phyloP scores from a whole-genome alignment of 1,140 invertebrate genomes.

The Heliconius congener region DNA sequence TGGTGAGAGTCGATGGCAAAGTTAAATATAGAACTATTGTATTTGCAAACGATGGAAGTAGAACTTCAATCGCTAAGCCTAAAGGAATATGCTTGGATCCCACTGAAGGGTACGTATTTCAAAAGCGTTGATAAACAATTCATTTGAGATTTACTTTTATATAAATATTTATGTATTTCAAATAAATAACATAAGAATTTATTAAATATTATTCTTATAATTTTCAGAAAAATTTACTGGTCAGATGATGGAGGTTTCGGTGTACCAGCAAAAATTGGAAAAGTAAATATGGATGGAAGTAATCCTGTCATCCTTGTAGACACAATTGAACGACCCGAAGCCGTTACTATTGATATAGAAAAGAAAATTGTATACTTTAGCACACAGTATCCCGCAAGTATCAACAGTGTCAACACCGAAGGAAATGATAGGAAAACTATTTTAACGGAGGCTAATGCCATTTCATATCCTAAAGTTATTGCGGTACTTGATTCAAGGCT shows the following conservation, averaged over 20 bases:
- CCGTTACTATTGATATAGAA: constrained; percentile 92
- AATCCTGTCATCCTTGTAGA: constrained; percentile 87
- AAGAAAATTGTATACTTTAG: constrained; percentile 94
- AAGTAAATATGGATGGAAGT: constrained; percentile 96
- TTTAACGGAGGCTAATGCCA: constrained; percentile 86
- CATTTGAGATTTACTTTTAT: not conserved
- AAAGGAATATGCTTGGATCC: constrained; percentile 95
- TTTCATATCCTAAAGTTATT: constrained; percentile 90
- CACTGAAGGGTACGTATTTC: constrained; percentile 87
- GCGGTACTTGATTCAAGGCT: constrained; percentile 91
- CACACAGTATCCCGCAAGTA: constrained; percentile 87
- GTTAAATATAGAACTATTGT: constrained; percentile 92
- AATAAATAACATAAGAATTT: not conserved
- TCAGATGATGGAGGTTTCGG: constrained; percentile 96
- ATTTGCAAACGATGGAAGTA: constrained; percentile 94
- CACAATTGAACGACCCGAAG: constrained; percentile 87
- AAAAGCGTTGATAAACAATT: not conserved
- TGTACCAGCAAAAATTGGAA: constrained; percentile 94
- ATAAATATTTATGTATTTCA: not conserved
- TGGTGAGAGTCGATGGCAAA: constrained; percentile 93
- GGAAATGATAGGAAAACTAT: constrained; percentile 87
- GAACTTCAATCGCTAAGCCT: constrained; percentile 92
- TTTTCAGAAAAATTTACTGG: constrained; percentile 93
- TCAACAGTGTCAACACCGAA: constrained; percentile 89
- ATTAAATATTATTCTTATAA: not conserved